Base-by-base conservation (phyloP, 2,797 vertebrate genomes). In the Decapterus maruadsi region DNA sequence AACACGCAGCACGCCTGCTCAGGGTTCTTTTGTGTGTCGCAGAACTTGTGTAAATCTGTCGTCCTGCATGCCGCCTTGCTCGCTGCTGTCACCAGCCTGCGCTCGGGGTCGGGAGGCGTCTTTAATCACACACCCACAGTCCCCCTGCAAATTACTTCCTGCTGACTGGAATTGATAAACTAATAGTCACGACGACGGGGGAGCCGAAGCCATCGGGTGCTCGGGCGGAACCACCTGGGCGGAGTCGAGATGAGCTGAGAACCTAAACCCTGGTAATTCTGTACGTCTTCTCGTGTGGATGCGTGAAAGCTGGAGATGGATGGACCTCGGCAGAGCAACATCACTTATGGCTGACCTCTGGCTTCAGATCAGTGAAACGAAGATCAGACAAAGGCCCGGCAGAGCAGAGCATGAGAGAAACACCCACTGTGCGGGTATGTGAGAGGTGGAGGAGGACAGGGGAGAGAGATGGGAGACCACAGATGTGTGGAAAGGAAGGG, bases 81-180 rank as follows among this genome's bases (percentile, higher is more conserved):
- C 45, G 8, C 54, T 34, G 68, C 75, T 76, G 87, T 82, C 78
- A 75, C 77, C 75, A 83, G 82, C 80, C 68, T 79, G 59, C 26
- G 86, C 81, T 81, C 60, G 36, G 64, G 83, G 72, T 70, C 66
- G 85, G 54, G 19, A 56, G 74, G 76, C 82, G 83, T 87, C 79
- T 90, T 84, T 85, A 88, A 91, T 90, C 85, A 82, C 78, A 83
- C 73, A 64, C 83, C 75, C 75, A 77, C 89, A 69, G 77, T 78
- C 68, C 43, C 80, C 80, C 65, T 65, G 84, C 82, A 88, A 91
- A 89, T 87, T 60, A 75, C 77, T 74, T 86, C 89, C 81, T 75
- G 82, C 88, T 82, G 88, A 81, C 81, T 75, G 81, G 80, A 89
- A 89, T 70, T 82, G 87, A 91, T 87, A 87, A 89, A 91, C 77